Conservation (phyloP, 2,888 invertebrate species). For the Micropterix aruncella region DNA sequence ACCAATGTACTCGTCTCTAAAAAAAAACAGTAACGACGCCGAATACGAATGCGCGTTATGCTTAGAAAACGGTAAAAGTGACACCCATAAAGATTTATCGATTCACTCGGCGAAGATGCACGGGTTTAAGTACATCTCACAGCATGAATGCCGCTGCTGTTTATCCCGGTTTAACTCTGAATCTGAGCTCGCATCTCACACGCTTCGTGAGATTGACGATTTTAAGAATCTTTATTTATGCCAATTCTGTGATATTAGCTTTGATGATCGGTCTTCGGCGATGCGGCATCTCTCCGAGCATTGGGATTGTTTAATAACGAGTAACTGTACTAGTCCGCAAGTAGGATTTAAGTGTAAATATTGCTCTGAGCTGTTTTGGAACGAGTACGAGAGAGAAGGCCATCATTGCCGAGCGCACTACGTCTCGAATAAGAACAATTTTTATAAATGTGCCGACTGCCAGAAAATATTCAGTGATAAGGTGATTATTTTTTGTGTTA, state of each 20-base stretch:
- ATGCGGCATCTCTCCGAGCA: constrained; percentile 26
- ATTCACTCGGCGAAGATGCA: constrained; percentile 29
- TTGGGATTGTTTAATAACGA: constrained; percentile 19
- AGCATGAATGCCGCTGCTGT: constrained; percentile 29
- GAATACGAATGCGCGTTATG: constrained; percentile 21
- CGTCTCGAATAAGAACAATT: constrained; percentile 21
- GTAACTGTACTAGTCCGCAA: constrained; percentile 34
- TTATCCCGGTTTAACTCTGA: constrained; percentile 24
- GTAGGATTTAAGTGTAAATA: constrained; percentile 35
- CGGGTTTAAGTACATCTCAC: constrained; percentile 21
- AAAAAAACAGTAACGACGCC: constrained; percentile 18
- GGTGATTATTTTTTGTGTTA: constrained; percentile 17
- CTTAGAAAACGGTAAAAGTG: constrained; percentile 21
- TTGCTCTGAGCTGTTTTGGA: constrained; percentile 35
- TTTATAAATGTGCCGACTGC: constrained; percentile 29
- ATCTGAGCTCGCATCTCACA: constrained; percentile 23
- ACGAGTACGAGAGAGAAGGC: constrained; percentile 30
- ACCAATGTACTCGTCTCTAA: constrained; percentile 21
- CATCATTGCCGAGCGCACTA: constrained; percentile 30
- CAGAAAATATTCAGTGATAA: constrained; percentile 30
- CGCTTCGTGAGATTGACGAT: constrained; percentile 22
- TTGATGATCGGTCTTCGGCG: constrained; percentile 24
- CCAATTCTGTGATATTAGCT: constrained; percentile 37
- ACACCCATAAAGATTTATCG: constrained; percentile 18
- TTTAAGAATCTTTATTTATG: constrained; percentile 35